Conservation (phyloP, 2,797 vertebrate species). For the Artibeus lituratus region DNA sequence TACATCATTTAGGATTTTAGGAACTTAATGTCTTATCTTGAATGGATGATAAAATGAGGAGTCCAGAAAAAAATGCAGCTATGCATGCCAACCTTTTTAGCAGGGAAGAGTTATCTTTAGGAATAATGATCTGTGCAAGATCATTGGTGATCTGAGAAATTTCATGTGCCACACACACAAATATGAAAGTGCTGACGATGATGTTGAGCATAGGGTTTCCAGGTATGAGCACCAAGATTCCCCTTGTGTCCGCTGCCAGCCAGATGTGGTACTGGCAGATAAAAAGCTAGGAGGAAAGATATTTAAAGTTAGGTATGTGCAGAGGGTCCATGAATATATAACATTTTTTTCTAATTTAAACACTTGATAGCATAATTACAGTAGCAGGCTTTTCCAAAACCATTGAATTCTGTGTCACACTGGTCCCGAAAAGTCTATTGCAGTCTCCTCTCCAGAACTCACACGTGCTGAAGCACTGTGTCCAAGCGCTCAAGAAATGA, state of each 20-base stretch:
- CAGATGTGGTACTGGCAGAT: constrained; percentile 99
- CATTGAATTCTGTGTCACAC: background rate
- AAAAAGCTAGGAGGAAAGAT: constrained; percentile 88
- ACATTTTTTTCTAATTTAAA: background rate
- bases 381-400: background rate
- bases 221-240: constrained; percentile 95
- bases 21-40: constrained; percentile 79
- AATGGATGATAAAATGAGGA: constrained; percentile 86
- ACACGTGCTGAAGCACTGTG: background rate
- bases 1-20: constrained; percentile 9
- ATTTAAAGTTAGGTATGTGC: background rate
- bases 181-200: constrained; percentile 97
- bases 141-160: constrained; percentile 98
- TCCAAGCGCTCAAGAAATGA: background rate
- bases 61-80: constrained; percentile 84
- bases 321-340: background rate
- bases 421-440: background rate
- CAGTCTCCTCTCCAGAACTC: background rate
- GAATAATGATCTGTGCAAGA: constrained; percentile 94
- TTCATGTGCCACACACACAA: constrained; percentile 98
- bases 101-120: constrained; percentile 92
- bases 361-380: background rate
- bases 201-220: constrained; percentile 94
- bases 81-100: constrained; percentile 89
- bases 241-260: constrained; percentile 98